Evolutionary conservation across 2,888 invertebrate genomes (phyloP).

Genomic region (Neoaliturus tenellus): DNA sequence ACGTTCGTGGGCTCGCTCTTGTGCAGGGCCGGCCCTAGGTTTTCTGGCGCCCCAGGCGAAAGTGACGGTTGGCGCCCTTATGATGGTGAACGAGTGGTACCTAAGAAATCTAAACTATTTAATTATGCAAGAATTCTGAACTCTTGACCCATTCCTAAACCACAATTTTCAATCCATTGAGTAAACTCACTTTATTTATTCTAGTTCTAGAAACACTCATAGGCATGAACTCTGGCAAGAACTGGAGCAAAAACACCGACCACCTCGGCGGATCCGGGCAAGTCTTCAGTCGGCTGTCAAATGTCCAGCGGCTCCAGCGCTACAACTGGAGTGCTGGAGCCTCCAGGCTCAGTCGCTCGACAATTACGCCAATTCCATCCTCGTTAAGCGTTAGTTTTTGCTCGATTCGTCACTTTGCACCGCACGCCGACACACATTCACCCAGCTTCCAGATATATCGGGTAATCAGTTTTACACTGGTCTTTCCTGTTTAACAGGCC

Average conservation of each 20-base stretch:
- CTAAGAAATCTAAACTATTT: too few relatives aligned
- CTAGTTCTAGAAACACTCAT: not conserved
- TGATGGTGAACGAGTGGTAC: too few relatives aligned
- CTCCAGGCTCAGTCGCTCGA: not conserved
- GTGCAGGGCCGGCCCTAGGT: too few relatives aligned
- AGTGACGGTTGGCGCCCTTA: too few relatives aligned
- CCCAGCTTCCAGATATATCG: slow-evolving; percentile 5
- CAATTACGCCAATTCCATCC: slow-evolving; percentile 17
- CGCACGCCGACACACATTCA: not conserved
- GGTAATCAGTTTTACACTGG: not conserved
- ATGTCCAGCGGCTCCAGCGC: not conserved
- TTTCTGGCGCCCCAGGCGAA: too few relatives aligned
- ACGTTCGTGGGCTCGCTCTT: too few relatives aligned
- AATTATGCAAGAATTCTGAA: too few relatives aligned
- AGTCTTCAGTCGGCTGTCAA: slow-evolving; percentile 7
- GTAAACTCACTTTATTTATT: not conserved
- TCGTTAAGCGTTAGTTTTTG: slow-evolving; percentile 12
- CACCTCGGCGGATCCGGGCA: not conserved
- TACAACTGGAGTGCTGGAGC: not conserved
- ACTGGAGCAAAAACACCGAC: not conserved
- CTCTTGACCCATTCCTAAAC: too few relatives aligned
- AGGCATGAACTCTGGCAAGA: slow-evolving; percentile 8
- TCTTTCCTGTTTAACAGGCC: slow-evolving; percentile 1
- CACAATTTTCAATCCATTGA: too few relatives aligned
- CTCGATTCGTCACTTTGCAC: slow-evolving; percentile 23